Base-by-base conservation (phyloP, 2,113 vertebrate species). In the Piprites chloris region DNA sequence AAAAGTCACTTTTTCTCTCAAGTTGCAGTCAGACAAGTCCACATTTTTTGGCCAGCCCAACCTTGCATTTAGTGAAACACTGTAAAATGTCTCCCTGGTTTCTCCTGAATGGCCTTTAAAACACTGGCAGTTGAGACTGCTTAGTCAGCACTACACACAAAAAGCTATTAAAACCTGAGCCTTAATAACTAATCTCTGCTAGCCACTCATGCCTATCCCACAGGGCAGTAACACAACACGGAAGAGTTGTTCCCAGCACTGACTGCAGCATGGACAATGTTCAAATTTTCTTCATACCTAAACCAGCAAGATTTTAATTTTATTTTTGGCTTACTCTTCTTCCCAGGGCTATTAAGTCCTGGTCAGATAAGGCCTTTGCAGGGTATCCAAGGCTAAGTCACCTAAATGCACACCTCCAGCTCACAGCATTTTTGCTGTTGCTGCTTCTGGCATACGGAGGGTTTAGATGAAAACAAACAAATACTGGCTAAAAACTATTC, bases 1-100 rank as follows among this genome's bases (percentile, higher is more conserved):
- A 37, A 65, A 59, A 18, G 27, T 52, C 0, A 1, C 4, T 18
- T 59, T 2, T 21, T 1, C 33, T 37, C 13, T 18, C 7, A 12
- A 22, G 30, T 0, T 77, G 65, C 44, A 53, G 55, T 21, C 10
- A 30, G 42, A 39, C 20, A 46, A 20, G 14, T 6, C 9, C 42
- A 27, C 1, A 2, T 4, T 33, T 50, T 35, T 32, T 35, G 56
- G n/a, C n/a, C 71, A 58, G 75, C 50, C 39, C 32, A 50, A 22
- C 47, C 52, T 10, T 18, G 44, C n/a, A 9, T 37, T 22, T 56
- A 47, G 65, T 22, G 28, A 26, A 56, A 42, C 22, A 11, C 22
- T 27, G 39, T 15, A 33, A 81, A 86, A 81, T 0, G 8, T 15
- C 50, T 55, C 23, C 55, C 55, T 23, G 30, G 28, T n/a, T 41